Conservation (phyloP, 2,888 invertebrate genomes). For the Carcina quercana region DNA sequence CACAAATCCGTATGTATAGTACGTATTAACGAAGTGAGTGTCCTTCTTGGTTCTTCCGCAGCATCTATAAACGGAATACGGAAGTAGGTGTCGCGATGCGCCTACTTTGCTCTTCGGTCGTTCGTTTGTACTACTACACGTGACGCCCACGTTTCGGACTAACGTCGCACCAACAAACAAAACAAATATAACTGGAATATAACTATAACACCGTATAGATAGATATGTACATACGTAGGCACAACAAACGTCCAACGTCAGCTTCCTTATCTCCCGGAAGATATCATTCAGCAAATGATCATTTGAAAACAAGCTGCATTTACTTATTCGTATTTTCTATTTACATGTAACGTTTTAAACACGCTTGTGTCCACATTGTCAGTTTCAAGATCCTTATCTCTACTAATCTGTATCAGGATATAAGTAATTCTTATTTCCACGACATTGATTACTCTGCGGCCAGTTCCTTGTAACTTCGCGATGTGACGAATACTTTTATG, state of each 20-base stretch:
- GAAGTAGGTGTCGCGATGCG: slow-evolving; percentile 39
- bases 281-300: slow-evolving; percentile 27
- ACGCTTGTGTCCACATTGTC: too few relatives aligned
- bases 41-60: slow-evolving; percentile 59
- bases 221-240: slow-evolving; percentile 27
- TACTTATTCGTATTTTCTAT: slow-evolving; percentile 2
- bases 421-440: too few relatives aligned
- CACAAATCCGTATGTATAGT: too few relatives aligned
- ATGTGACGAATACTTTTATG: too few relatives aligned
- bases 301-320: slow-evolving; percentile 14
- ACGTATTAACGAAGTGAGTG: too few relatives aligned
- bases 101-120: slow-evolving; percentile 7
- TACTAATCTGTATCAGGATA: too few relatives aligned
- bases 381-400: too few relatives aligned
- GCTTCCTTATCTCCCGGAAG: slow-evolving; percentile 58
- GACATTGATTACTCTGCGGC: too few relatives aligned
- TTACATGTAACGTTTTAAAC: too few relatives aligned
- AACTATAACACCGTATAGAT: too few relatives aligned
- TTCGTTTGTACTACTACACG: slow-evolving; percentile 1
- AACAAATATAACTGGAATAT: slow-evolving; percentile 8
- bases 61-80: slow-evolving; percentile 60
- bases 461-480: too few relatives aligned
- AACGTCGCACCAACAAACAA: slow-evolving; percentile 20
- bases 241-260: slow-evolving; percentile 30
- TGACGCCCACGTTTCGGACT: slow-evolving; percentile 20